Evolutionary conservation across 2,113 vertebrate genomes (phyloP), one percentile per base, ranked within the genome.

Genomic region (Lipophrys pholis): DNA sequence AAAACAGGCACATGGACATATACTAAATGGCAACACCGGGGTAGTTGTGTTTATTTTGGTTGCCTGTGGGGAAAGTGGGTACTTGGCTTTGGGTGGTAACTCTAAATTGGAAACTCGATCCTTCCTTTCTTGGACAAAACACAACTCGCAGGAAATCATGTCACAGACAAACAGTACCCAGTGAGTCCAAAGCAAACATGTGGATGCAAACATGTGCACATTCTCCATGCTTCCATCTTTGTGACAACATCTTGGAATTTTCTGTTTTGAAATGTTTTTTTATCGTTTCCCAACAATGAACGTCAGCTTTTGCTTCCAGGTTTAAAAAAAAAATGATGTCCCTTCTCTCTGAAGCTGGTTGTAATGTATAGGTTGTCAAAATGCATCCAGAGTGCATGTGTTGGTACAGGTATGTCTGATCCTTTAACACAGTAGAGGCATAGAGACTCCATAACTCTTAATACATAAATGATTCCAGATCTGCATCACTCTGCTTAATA

Each of bases 71-170:
- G 84, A 88, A 83, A 83, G 65, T 57, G 52, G 86, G 59, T 55
- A 80, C 55, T 81, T 6, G 40, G 79, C 67, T 86, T 73, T 76
- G 80, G 84, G 78, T 81, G 73, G 80, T 72, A 83, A 81, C 59
- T 71, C 75, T 59, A 71, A 75, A 81, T 75, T 43, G 70, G 88
- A 69, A 76, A 89, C 73, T 38, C 57, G 68, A 91, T 83, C 76
- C 74, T 85, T 90, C 83, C 81, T 76, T 87, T 88, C 83, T 79
- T 80, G 84, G 83, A 76, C 86, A 59, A 74, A 89, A 81, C 76
- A 87, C 43, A 79, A 78, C 80, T 76, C 49, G 66, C 69, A 78
- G 66, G 82, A 89, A 72, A 75, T 83, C 59, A 38, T 56, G 69
- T 90, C 85, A 76, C 39, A 61, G 62, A 64, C 40, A 52, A 54